These are phyloP conservation scores for Subanguina moxae DNA, from an alignment of 1,140 invertebrate genomes.

Conservation along the genomic window DNA sequence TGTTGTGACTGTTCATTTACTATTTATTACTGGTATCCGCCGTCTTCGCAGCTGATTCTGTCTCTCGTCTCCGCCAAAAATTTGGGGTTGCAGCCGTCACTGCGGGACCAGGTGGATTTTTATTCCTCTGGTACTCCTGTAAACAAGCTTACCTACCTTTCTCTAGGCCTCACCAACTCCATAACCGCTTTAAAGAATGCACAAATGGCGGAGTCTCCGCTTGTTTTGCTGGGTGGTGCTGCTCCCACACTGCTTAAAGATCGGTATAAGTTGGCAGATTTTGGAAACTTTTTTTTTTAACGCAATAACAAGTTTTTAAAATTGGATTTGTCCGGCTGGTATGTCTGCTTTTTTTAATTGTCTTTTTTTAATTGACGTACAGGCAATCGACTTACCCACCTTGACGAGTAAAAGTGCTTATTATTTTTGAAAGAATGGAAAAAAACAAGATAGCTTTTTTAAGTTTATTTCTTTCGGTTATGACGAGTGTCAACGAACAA, in stretches of 20 bases:
- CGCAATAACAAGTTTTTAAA: no score
- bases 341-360: no score
- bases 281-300: no score
- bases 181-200: constrained; percentile 71
- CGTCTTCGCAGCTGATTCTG: constrained; percentile 70
- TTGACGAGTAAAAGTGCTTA: no score
- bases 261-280: constrained; percentile 64
- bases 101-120: constrained; percentile 65
- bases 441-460: no score
- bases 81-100: constrained; percentile 70
- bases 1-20: no score
- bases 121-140: neutral
- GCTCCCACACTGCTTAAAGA: constrained; percentile 61
- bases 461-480: no score
- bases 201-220: constrained; percentile 70
- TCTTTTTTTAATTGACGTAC: no score
- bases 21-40: constrained; percentile 68
- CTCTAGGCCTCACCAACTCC: constrained; percentile 67
- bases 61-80: constrained; percentile 66
- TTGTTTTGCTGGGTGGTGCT: constrained; percentile 66
- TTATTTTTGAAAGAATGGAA: no score
- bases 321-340: no score
- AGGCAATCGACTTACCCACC: no score
- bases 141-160: neutral
- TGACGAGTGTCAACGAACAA: no score